Percentiles rank a stretch among this genome's conserved stretches.
Conservation (phyloP, 2,113 vertebrate species). For the Aplodontia rufa region DNA sequence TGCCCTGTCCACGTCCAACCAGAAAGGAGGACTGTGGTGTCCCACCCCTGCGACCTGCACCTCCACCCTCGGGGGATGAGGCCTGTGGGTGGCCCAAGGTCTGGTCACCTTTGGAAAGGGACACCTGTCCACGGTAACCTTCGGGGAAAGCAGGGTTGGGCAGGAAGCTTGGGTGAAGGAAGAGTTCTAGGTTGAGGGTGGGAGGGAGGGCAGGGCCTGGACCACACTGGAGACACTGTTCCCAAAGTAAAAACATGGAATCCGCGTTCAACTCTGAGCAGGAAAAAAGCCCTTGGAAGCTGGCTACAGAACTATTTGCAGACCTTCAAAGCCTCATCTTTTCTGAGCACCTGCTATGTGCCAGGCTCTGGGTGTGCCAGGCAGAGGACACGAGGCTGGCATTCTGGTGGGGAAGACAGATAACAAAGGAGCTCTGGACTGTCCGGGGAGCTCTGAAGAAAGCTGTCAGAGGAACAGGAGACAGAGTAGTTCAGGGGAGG, state of each 20-base stretch:
- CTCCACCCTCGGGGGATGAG: background rate
- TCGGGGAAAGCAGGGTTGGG: background rate
- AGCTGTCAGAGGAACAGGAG: background rate
- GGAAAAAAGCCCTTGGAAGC: background rate
- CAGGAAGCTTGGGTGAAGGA: background rate
- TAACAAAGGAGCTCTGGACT: background rate
- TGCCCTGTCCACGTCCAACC: fast-evolving
- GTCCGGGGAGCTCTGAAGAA: background rate
- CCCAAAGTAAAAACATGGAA: background rate
- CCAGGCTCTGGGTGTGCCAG: background rate
- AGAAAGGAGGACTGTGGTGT: background rate
- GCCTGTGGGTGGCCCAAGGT: background rate
- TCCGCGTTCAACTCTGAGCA: background rate
- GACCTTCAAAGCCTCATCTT: background rate
- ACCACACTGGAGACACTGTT: fast-evolving
- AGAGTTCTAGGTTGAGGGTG: background rate
- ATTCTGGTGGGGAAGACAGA: background rate
- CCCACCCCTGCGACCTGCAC: fast-evolving
- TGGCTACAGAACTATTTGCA: background rate
- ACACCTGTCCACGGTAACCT: background rate
- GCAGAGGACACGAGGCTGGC: background rate
- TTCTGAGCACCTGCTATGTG: background rate
- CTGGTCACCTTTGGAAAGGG: background rate
- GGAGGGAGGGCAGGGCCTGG: background rate
- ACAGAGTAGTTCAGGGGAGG: background rate